phyloP scores from a whole-genome alignment of 30 jellyfish, hydroid and myxozoan genomes.

The Clytia hemisphaerica region DNA sequence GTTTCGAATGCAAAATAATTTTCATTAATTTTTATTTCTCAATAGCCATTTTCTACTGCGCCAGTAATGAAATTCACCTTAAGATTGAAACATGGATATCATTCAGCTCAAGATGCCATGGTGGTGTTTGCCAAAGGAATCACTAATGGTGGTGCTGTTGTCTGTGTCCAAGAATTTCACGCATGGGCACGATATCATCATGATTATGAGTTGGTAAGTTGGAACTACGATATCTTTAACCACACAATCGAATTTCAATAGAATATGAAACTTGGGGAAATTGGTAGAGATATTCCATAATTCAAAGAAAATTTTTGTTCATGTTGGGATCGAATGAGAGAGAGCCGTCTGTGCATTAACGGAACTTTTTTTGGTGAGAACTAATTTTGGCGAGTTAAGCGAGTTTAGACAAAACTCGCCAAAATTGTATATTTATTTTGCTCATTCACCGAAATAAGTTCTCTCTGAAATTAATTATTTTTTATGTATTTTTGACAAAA shows the following conservation, averaged over 20 bases:
- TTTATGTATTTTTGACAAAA: too few relatives aligned
- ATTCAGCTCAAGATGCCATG: neutral
- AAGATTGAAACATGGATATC: neutral
- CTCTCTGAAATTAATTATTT: too few relatives aligned
- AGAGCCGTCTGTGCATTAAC: too few relatives aligned
- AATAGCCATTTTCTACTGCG: neutral
- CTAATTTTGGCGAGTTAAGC: too few relatives aligned
- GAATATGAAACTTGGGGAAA: neutral
- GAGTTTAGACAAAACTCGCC: too few relatives aligned
- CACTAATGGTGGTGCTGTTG: neutral
- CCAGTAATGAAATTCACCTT: neutral
- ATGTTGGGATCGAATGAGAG: too few relatives aligned
- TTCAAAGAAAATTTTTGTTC: neutral
- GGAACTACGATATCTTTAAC: neutral
- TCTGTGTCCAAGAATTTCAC: neutral
- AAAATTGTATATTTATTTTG: too few relatives aligned
- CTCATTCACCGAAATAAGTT: too few relatives aligned
- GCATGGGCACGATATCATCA: constrained; percentile 1
- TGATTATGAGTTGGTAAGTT: neutral
- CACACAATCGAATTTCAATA: neutral
- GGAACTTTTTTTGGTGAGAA: too few relatives aligned
- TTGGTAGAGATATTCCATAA: neutral
- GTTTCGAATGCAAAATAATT: too few relatives aligned
- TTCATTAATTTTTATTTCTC: too few relatives aligned
- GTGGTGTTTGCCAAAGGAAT: constrained; percentile 2